Base-by-base conservation (phyloP, 2,113 vertebrate genomes). In the Calyptomena viridis region DNA sequence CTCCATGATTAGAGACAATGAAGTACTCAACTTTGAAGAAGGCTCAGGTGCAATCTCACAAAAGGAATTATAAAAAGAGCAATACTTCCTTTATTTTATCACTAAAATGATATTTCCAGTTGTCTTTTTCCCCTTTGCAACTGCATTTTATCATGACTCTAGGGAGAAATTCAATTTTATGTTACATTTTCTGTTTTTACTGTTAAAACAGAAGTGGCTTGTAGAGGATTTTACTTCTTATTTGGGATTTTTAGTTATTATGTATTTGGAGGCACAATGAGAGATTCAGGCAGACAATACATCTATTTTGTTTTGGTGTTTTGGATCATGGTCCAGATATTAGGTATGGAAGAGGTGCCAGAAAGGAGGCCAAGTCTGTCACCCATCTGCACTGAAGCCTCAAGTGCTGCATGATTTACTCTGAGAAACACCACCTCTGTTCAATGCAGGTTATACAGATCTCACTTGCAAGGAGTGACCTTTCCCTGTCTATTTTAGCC, bases 41-140 rank as follows among this genome's bases (percentile, higher is more conserved):
- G 40, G 69, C 22, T 93, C 11, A 1, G 25, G 40, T 72, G 25
- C 14, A 84, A 30, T 53, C 73, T 89, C 80, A 89, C 56, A 68
- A n/a, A 91, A 95, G 18, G 44, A 93, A 90, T 92, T 90, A 75
- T 46, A 91, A 93, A 95, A 93, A 74, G 72, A 92, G 17, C 52
- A 85, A 94, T 78, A 71, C 17, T 89, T 93, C 62, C 89, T 87
- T 53, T 93, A 55, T 94, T 93, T 90, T 76, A 74, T 96, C 68
- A 77, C 84, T 91, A 92, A 87, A 94, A 92, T 88, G 80, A 58
- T 84, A 93, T 94, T 94, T 95, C 72, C 79, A 84, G 79, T 74
- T 90, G 91, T 89, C 90, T 85, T 91, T 91, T 84, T 49, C 52
- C 60, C 33, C 33, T 80, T 95, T 77, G 80, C 64, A 91, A 67